These are phyloP conservation scores for Galeopsomyia nigrocyanea DNA, from an alignment of 2,888 invertebrate genomes.

Conservation along the genomic window DNA sequence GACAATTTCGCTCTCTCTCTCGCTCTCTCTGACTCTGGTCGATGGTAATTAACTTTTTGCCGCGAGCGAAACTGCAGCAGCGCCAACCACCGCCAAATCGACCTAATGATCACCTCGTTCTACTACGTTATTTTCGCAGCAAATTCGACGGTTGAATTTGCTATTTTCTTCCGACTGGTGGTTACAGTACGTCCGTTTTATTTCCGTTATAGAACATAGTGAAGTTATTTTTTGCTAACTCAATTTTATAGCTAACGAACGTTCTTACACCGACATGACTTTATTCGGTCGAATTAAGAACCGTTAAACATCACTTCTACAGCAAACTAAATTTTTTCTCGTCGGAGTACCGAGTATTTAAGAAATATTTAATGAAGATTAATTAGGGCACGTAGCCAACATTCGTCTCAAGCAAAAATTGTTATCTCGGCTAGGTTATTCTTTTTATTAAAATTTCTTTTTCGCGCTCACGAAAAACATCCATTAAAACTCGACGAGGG, in stretches of 20 bases:
- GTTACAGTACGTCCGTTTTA: not conserved
- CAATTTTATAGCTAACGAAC: not conserved
- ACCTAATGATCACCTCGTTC: constrained; percentile 60
- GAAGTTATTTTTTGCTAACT: not conserved
- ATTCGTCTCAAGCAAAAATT: not conserved
- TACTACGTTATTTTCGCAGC: constrained; percentile 55
- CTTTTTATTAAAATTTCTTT: too few relatives aligned
- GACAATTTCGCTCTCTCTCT: constrained; percentile 49
- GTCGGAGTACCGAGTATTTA: too few relatives aligned
- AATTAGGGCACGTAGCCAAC: too few relatives aligned
- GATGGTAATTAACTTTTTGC: constrained; percentile 64
- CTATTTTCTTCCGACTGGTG: constrained; percentile 19
- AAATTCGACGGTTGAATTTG: constrained; percentile 32
- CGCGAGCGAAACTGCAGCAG: constrained; percentile 9
- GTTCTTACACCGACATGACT: too few relatives aligned
- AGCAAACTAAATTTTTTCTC: too few relatives aligned
- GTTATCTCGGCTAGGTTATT: too few relatives aligned
- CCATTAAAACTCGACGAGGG: too few relatives aligned
- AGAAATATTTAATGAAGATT: too few relatives aligned
- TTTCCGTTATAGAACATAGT: not conserved
- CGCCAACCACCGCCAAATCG: constrained; percentile 60
- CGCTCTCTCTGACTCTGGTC: constrained; percentile 12
- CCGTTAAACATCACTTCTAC: too few relatives aligned
- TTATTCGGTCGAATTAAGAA: too few relatives aligned
- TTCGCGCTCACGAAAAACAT: too few relatives aligned